Evolutionary conservation across 1,140 invertebrate species (phyloP).

Genomic region (Bacillus rossius): DNA sequence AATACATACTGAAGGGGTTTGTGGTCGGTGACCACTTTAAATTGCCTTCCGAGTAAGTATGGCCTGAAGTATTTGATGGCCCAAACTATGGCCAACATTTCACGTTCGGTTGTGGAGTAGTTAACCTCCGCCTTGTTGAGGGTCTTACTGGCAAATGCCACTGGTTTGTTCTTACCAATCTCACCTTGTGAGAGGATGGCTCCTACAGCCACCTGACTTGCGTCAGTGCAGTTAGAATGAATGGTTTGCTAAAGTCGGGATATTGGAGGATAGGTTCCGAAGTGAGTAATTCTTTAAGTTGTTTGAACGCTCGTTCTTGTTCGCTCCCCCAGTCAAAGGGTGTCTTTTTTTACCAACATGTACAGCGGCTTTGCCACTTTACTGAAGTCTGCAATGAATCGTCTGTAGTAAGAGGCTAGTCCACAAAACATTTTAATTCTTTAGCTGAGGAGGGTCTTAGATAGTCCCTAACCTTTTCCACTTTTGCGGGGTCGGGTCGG

Average conservation of each 20-base stretch:
- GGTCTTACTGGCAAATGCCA: slow-evolving; percentile 28
- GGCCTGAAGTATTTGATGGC: too few relatives aligned
- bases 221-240: slow-evolving; percentile 33
- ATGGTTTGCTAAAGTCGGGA: slow-evolving; percentile 23
- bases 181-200: slow-evolving; percentile 32
- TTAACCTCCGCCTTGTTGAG: slow-evolving; percentile 27
- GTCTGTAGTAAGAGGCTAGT: slow-evolving; percentile 34
- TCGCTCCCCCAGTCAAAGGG: slow-evolving; percentile 5
- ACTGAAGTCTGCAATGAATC: slow-evolving; percentile 28
- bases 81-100: too few relatives aligned
- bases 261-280: slow-evolving; percentile 34
- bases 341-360: slow-evolving; percentile 20
- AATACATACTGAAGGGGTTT: too few relatives aligned
- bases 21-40: too few relatives aligned
- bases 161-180: slow-evolving; percentile 23
- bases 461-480: slow-evolving; percentile 14
- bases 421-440: slow-evolving; percentile 30
- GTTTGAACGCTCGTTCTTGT: slow-evolving; percentile 31
- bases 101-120: slow-evolving; percentile 25
- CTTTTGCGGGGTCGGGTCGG: slow-evolving; percentile 15
- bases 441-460: slow-evolving; percentile 14
- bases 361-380: slow-evolving; percentile 25
- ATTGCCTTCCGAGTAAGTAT: too few relatives aligned
- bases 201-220: slow-evolving; percentile 28
- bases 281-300: slow-evolving; percentile 35